Evolutionary conservation across 2,888 invertebrate species (phyloP).

Genomic region (Agrochola lota): DNA sequence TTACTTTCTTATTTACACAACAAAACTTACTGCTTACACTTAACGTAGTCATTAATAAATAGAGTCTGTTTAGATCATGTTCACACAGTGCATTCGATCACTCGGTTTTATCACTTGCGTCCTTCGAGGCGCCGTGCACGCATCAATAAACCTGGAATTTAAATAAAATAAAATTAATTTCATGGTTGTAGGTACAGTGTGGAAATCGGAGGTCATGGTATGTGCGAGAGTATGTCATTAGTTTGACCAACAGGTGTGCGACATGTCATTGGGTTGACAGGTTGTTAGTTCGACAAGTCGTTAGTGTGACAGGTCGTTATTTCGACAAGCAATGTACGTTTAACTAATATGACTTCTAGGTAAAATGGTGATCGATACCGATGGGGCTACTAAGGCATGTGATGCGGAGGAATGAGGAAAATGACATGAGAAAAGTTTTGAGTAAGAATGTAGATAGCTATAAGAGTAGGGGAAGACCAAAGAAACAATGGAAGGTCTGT

Average conservation of each 20-base stretch:
- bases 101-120: slow-evolving; percentile 78
- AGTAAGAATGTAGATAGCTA: neutral
- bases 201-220: neutral
- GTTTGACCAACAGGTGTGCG: too few relatives aligned
- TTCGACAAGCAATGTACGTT: too few relatives aligned
- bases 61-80: slow-evolving; percentile 79
- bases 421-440: neutral
- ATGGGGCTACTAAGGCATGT: neutral
- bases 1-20: slow-evolving; percentile 76
- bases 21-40: slow-evolving; percentile 65
- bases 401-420: neutral
- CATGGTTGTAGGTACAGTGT: neutral
- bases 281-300: too few relatives aligned
- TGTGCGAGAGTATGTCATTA: too few relatives aligned
- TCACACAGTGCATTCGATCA: slow-evolving; percentile 70
- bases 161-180: slow-evolving; percentile 34
- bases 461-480: neutral
- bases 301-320: too few relatives aligned
- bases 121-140: slow-evolving; percentile 64
- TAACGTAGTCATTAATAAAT: slow-evolving; percentile 80
- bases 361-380: too few relatives aligned
- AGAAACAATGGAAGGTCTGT: too few relatives aligned
- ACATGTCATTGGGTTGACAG: too few relatives aligned
- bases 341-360: too few relatives aligned
- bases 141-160: slow-evolving; percentile 82